A percentile compares a stretch with the other conserved stretches of the same genome.
These are phyloP conservation scores for Prinia subflava DNA, from an alignment of 2,113 vertebrate species.

Conservation along the genomic window DNA sequence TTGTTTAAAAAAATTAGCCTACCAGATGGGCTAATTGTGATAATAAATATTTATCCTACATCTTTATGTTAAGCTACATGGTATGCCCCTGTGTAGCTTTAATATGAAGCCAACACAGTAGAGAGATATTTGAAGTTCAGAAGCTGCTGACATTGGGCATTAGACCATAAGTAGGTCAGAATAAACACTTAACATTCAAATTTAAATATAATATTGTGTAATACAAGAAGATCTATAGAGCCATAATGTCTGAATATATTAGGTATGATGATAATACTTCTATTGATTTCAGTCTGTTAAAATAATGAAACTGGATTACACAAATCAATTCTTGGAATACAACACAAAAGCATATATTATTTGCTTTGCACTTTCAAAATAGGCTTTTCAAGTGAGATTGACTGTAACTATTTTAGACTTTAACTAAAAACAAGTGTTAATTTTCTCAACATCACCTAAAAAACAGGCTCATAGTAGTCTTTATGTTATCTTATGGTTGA, in stretches of 20 bases:
- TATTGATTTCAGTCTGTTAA: conserved; percentile 50
- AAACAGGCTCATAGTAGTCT: background rate
- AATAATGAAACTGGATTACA: conserved; percentile 63
- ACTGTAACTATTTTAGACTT: conserved; percentile 12
- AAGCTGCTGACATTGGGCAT: conserved; percentile 35
- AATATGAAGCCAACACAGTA: background rate
- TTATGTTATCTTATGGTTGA: conserved; percentile 1
- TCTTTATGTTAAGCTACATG: background rate
- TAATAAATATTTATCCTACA: background rate
- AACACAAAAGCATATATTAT: conserved; percentile 30
- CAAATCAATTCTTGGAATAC: conserved; percentile 50
- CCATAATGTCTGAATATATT: conserved; percentile 54
- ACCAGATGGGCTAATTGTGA: background rate
- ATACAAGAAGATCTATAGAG: conserved; percentile 55
- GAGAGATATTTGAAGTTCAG: background rate
- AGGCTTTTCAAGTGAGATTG: conserved; percentile 20
- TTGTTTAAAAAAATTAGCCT: background rate
- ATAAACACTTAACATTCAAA: conserved; percentile 55
- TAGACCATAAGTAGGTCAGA: conserved; percentile 47
- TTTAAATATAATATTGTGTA: conserved; percentile 56
- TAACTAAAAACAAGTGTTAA: conserved; percentile 26
- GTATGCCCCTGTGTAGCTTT: background rate
- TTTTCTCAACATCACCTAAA: conserved; percentile 26
- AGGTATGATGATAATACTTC: conserved; percentile 51
- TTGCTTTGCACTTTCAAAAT: conserved; percentile 15